These are phyloP conservation scores for Corella eumyota DNA, from an alignment of 23 tunicate species.

Conservation along the genomic window DNA sequence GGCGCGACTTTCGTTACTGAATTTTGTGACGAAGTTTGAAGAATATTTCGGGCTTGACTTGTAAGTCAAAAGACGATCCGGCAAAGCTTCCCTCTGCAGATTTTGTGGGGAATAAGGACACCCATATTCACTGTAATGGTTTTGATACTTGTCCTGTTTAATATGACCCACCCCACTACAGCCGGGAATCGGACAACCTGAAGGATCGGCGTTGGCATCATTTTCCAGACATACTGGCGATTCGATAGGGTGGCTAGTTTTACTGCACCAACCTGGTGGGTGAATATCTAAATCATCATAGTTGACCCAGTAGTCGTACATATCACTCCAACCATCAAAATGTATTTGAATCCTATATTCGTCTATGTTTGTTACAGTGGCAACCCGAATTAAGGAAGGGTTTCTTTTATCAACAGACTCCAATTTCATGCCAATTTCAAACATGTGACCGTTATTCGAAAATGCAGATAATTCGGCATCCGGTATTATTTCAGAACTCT, in stretches of 20 bases:
- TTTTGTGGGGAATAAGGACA: constrained; percentile 65
- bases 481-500: constrained; percentile 3
- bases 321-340: constrained; percentile 58
- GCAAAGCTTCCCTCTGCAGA: background rate
- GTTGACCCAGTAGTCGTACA: constrained; percentile 40
- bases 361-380: constrained; percentile 22
- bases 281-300: constrained; percentile 45
- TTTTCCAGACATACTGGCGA: constrained; percentile 16
- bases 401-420: constrained; percentile 58
- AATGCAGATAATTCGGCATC: constrained; percentile 6
- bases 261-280: constrained; percentile 36
- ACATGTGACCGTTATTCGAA: background rate
- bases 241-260: constrained; percentile 28
- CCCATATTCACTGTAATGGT: constrained; percentile 49
- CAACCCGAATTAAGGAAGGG: constrained; percentile 44
- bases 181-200: constrained; percentile 37
- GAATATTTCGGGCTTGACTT: background rate
- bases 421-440: constrained; percentile 49
- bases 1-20: background rate
- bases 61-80: background rate
- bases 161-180: constrained; percentile 60
- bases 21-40: background rate
- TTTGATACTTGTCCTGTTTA: constrained; percentile 3
- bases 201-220: background rate
- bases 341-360: constrained; percentile 42